phyloP scores from a whole-genome alignment of 2,113 vertebrate species.

The Ornithorhynchus anatinus region DNA sequence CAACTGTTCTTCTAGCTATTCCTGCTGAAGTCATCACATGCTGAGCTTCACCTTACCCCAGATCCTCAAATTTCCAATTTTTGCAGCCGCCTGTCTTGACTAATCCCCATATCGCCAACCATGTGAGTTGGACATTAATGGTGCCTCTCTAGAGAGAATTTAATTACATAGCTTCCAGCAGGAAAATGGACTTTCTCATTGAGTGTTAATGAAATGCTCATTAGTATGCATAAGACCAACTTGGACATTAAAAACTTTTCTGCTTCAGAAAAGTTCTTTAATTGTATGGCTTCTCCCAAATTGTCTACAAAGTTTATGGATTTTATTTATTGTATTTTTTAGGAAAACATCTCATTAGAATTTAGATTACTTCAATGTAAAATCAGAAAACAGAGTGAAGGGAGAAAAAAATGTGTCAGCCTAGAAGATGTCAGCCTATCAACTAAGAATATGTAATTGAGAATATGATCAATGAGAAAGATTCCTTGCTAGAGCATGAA shows the following conservation, averaged over 20 bases:
- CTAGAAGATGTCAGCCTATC: no score
- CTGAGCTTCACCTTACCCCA: slow-evolving; percentile 13
- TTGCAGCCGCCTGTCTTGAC: slow-evolving; percentile 13
- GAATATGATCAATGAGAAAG: no score
- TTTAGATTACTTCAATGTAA: no score
- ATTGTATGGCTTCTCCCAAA: no score
- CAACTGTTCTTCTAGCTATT: no score
- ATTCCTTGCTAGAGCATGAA: no score
- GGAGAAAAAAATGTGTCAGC: no score
- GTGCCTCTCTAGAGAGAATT: slow-evolving; percentile 13
- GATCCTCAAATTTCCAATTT: slow-evolving; percentile 3
- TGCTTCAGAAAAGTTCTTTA: neutral
- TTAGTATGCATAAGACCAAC: slow-evolving; percentile 37
- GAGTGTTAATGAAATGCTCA: slow-evolving; percentile 50
- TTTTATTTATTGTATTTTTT: no score
- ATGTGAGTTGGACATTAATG: neutral
- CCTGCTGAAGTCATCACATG: slow-evolving; percentile 56
- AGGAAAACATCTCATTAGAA: no score
- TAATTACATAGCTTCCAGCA: slow-evolving; percentile 23
- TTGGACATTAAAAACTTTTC: slow-evolving; percentile 6
- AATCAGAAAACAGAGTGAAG: no score
- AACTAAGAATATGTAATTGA: no score
- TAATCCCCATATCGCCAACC: neutral
- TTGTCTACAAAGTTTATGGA: no score
- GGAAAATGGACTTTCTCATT: slow-evolving; percentile 9